phyloP scores from a whole-genome alignment of 2,113 vertebrate species.

The Turdus rufiventris region DNA sequence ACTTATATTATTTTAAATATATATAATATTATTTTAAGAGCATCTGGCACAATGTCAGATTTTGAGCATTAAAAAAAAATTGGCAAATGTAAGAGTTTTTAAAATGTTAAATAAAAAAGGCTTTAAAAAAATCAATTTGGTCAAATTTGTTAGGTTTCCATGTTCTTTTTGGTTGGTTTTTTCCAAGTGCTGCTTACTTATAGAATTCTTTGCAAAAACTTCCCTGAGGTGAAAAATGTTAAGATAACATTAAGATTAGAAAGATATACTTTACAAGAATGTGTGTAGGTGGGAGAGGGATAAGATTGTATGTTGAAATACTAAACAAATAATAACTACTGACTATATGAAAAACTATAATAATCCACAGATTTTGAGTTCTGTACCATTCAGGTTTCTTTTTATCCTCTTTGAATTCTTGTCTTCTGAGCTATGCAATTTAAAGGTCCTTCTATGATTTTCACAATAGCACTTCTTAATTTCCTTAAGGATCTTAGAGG shows the following conservation, averaged over 20 bases:
- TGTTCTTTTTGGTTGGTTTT: background rate
- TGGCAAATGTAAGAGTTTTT: background rate
- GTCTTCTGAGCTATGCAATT: background rate
- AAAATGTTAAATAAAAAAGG: background rate
- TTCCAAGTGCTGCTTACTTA: background rate
- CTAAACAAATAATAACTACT: constrained; percentile 11
- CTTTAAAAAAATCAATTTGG: background rate
- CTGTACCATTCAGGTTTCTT: background rate
- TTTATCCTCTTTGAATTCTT: background rate
- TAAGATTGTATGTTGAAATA: background rate
- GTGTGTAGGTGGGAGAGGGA: constrained; percentile 1
- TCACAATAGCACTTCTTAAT: background rate
- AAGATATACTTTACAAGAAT: constrained; percentile 36
- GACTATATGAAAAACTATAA: background rate
- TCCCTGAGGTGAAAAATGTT: constrained; percentile 5
- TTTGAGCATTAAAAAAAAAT: background rate
- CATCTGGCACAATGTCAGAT: background rate
- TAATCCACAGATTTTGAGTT: background rate
- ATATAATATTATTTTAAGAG: background rate
- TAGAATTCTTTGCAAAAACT: background rate
- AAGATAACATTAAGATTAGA: constrained; percentile 44
- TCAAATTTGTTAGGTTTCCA: background rate
- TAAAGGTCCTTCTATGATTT: background rate
- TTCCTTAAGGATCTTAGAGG: background rate
- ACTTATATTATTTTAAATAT: too few relatives aligned